These are phyloP conservation scores for Dendrocincla tyrannina DNA, from an alignment of 2,797 vertebrate genomes.

Conservation along the genomic window DNA sequence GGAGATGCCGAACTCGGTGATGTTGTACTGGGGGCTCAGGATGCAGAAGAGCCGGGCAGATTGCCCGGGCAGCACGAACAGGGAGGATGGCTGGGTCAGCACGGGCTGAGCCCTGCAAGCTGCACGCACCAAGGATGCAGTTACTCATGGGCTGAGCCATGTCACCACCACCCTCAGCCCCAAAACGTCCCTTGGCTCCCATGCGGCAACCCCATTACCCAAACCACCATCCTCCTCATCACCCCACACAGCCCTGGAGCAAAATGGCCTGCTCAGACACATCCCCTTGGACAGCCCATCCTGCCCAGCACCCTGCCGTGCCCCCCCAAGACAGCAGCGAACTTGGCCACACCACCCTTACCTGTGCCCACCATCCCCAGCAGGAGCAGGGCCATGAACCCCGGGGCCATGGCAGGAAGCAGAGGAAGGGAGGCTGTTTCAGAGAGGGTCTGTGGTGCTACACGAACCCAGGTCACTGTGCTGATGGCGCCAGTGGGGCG, in stretches of 20 bases:
- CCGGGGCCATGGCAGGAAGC: constrained; percentile 17
- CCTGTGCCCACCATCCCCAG: background rate
- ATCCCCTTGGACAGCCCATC: background rate
- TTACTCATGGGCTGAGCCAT: background rate
- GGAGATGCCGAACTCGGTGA: constrained; percentile 47
- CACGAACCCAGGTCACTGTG: background rate
- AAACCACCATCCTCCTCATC: rapidly evolving
- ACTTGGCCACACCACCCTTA: background rate
- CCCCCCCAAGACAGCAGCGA: background rate
- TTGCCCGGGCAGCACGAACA: constrained; percentile 67
- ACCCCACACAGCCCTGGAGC: background rate
- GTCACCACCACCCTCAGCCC: background rate
- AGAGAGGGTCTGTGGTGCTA: background rate
- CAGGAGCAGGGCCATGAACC: background rate
- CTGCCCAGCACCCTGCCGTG: background rate
- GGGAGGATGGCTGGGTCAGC: background rate
- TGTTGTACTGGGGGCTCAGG: constrained; percentile 44
- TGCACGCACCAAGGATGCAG: background rate
- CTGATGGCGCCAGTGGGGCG: rapidly evolving
- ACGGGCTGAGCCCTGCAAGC: constrained; percentile 6
- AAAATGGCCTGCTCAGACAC: rapidly evolving
- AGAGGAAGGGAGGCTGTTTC: background rate
- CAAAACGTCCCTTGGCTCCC: background rate
- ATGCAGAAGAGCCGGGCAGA: constrained; percentile 56
- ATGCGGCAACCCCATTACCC: background rate